phyloP scores from a whole-genome alignment of 2,113 vertebrate genomes.

The Pseudorectes ferrugineus region DNA sequence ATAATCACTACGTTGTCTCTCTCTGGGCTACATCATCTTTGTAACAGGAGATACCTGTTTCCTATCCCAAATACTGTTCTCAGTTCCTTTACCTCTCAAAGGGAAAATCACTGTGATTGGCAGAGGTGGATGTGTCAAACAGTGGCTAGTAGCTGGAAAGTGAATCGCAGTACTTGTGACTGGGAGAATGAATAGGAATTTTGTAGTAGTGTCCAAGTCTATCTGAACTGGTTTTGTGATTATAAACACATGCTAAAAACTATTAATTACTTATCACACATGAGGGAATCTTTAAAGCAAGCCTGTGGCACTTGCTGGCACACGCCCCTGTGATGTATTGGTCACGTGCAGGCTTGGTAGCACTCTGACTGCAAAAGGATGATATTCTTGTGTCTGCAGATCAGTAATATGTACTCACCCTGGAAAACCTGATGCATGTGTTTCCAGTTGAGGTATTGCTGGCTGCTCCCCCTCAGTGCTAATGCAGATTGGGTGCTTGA shows the following conservation, averaged over 20 bases:
- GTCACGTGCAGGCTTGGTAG: background rate
- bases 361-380: background rate
- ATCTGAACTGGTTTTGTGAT: background rate
- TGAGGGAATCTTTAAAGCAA: background rate
- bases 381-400: background rate
- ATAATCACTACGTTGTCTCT: background rate
- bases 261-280: background rate
- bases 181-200: background rate
- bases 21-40: background rate
- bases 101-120: background rate
- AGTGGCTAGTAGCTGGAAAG: background rate
- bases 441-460: background rate
- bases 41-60: background rate
- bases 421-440: background rate
- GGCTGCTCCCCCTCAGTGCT: background rate
- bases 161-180: background rate
- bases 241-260: background rate
- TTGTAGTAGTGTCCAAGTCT: background rate
- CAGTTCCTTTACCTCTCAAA: background rate
- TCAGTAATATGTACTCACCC: background rate
- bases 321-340: fast-evolving
- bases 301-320: background rate
- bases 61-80: background rate
- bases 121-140: background rate
- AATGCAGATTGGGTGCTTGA: background rate